Percentiles rank a stretch among this genome's conserved stretches.
phyloP scores from a whole-genome alignment of 2,797 vertebrate genomes.

The Crenuchus spilurus region DNA sequence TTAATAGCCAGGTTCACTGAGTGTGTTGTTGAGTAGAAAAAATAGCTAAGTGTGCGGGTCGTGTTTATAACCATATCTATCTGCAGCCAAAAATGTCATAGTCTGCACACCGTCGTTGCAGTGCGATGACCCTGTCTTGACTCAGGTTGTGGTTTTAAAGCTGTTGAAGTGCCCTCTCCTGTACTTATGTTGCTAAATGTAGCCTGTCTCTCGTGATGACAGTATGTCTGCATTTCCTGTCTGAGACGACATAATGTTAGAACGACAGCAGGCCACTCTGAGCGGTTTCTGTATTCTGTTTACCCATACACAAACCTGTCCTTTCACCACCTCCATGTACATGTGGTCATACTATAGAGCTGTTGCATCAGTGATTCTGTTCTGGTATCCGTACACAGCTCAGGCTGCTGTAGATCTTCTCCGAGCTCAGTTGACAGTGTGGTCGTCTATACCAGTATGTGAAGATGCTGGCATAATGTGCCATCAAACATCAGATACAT shows the following conservation, averaged over 20 bases:
- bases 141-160: background rate
- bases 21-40: too few relatives aligned
- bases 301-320: too few relatives aligned
- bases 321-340: background rate
- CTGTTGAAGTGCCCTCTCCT: too few relatives aligned
- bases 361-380: conserved; percentile 15
- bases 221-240: background rate
- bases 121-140: conserved; percentile 1
- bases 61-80: conserved; percentile 10
- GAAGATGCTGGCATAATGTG: too few relatives aligned
- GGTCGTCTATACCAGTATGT: too few relatives aligned
- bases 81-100: background rate
- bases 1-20: too few relatives aligned
- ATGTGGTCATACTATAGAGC: background rate
- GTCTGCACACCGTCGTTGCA: background rate
- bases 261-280: background rate
- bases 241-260: conserved; percentile 6
- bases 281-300: background rate
- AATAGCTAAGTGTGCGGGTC: too few relatives aligned
- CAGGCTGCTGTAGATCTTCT: conserved; percentile 25
- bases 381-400: conserved; percentile 11
- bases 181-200: background rate
- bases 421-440: too few relatives aligned
- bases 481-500: too few relatives aligned
- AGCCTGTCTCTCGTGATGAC: conserved; percentile 20